phyloP scores from a whole-genome alignment of 2,888 invertebrate genomes.

The Aphidoletes aphidimyza region DNA sequence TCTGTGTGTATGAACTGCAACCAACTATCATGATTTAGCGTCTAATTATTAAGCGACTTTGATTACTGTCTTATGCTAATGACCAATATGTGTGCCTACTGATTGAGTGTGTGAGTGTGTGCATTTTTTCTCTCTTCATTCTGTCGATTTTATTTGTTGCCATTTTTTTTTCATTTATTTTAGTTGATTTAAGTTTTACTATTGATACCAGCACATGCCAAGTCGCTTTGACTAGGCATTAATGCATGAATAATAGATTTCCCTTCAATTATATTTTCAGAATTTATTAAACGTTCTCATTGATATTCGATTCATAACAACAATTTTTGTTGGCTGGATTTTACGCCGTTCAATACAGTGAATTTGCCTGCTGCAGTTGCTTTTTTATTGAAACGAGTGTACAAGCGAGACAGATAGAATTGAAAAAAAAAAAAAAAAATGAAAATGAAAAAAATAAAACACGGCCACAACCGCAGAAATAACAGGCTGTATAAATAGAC shows the following conservation, averaged over 20 bases:
- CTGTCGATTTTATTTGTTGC: background rate
- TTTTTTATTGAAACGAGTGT: background rate
- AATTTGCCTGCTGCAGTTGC: background rate
- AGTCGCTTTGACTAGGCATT: conserved; percentile 37
- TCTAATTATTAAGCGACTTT: conserved; percentile 30
- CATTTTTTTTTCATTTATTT: background rate
- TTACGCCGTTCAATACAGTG: background rate
- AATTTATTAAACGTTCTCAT: conserved; percentile 43
- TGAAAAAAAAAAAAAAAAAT: background rate
- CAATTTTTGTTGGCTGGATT: background rate
- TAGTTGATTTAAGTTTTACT: background rate
- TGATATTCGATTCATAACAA: conserved; percentile 32
- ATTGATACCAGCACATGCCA: background rate
- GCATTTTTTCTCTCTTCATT: background rate
- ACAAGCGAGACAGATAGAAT: background rate
- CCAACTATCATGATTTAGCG: background rate
- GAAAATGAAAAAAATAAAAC: too few relatives aligned
- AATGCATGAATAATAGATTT: conserved; percentile 51
- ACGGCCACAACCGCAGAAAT: background rate
- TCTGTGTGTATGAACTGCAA: background rate
- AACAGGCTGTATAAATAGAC: conserved; percentile 29
- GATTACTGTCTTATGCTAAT: conserved; percentile 49
- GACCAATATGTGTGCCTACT: background rate
- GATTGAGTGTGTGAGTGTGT: too few relatives aligned
- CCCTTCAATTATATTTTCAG: conserved; percentile 42